Percentiles rank a stretch among this genome's conserved stretches.
Evolutionary conservation across 2,888 invertebrate genomes (phyloP).

Genomic region (Mycalesis mineus): DNA sequence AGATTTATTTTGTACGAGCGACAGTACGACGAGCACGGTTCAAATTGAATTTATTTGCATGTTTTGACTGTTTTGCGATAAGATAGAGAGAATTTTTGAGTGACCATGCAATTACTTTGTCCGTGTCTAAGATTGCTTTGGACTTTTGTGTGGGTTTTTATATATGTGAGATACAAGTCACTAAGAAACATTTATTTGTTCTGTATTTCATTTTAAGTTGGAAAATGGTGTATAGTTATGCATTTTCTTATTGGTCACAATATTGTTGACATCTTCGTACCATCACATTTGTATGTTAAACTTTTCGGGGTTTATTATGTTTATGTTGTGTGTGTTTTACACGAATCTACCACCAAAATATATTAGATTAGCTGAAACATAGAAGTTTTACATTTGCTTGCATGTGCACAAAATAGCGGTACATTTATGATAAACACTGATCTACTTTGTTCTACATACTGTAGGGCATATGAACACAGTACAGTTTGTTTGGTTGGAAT

Average conservation of each 20-base stretch:
- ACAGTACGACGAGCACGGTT: slow-evolving; percentile 19
- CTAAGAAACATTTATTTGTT: background rate
- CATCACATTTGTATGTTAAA: slow-evolving; percentile 2
- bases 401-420: slow-evolving; percentile 16
- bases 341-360: slow-evolving; percentile 19
- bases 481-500: background rate
- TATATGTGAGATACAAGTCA: background rate
- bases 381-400: slow-evolving; percentile 14
- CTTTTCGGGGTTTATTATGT: background rate
- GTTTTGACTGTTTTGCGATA: slow-evolving; percentile 17
- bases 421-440: background rate
- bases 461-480: background rate
- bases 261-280: background rate
- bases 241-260: background rate
- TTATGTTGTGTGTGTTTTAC: slow-evolving; percentile 2
- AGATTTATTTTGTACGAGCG: slow-evolving; percentile 17
- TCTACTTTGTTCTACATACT: background rate
- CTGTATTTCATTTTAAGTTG: background rate
- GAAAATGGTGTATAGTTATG: slow-evolving; percentile 2
- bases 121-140: slow-evolving; percentile 2
- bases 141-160: slow-evolving; percentile 5
- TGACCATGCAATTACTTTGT: slow-evolving; percentile 4
- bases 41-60: slow-evolving; percentile 20
- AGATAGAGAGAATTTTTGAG: slow-evolving; percentile 3
- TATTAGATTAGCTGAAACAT: slow-evolving; percentile 9